A percentile compares a stretch with the other conserved stretches of the same genome.
These are phyloP conservation scores for Thecocarcelia acutangulata DNA, from an alignment of 2,888 invertebrate species.

Conservation along the genomic window DNA sequence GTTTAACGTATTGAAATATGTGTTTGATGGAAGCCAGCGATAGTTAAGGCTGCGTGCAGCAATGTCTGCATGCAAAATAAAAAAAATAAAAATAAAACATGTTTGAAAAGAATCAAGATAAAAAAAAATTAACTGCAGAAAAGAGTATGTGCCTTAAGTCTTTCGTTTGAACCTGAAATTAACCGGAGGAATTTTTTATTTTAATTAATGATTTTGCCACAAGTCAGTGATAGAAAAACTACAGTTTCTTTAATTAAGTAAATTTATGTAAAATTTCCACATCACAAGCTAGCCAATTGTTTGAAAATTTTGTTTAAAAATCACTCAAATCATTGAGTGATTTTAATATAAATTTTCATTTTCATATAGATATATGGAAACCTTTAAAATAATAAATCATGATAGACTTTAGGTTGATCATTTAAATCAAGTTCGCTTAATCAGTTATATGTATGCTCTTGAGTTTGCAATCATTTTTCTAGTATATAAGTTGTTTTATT, in stretches of 20 bases:
- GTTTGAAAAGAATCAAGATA: constrained; percentile 55
- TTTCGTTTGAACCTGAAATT: constrained; percentile 70
- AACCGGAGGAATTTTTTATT: neutral
- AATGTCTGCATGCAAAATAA: constrained; percentile 32
- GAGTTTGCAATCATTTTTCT: neutral
- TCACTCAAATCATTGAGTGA: no score
- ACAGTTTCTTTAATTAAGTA: no score
- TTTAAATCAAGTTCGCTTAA: neutral
- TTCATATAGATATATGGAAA: no score
- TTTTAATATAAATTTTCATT: no score
- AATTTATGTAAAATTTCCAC: no score
- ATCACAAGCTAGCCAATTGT: no score
- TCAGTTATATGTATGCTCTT: neutral
- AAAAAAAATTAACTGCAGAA: constrained; percentile 16
- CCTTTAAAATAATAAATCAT: no score
- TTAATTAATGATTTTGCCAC: neutral
- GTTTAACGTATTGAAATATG: constrained; percentile 49
- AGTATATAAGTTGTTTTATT: neutral
- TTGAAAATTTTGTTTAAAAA: no score
- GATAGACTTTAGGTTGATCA: no score
- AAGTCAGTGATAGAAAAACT: neutral
- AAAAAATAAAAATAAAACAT: constrained; percentile 45
- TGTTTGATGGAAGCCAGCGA: constrained; percentile 53
- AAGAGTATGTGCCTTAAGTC: constrained; percentile 74
- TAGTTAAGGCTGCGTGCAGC: constrained; percentile 57